These are phyloP conservation scores for Folsomia manolachei DNA, from an alignment of 2,888 invertebrate genomes.

Conservation along the genomic window DNA sequence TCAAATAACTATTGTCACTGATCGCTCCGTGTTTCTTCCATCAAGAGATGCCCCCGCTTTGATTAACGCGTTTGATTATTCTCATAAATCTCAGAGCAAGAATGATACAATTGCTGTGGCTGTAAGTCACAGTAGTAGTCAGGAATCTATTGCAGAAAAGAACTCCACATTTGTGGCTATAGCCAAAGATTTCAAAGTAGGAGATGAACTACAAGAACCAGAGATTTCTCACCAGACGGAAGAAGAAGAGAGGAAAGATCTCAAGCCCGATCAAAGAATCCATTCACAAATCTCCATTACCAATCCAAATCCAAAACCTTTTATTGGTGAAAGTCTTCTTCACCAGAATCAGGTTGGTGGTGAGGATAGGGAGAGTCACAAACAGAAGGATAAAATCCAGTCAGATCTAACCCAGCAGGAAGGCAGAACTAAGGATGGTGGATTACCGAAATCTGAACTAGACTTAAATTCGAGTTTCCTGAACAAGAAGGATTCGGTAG, in stretches of 20 bases:
- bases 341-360: not conserved
- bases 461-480: not conserved
- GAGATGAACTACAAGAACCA: not conserved
- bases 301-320: not conserved
- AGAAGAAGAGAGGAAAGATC: not conserved
- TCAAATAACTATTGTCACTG: constrained; percentile 43
- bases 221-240: no score
- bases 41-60: constrained; percentile 41
- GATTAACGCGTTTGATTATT: constrained; percentile 24
- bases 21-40: constrained; percentile 43
- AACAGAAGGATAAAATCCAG: not conserved
- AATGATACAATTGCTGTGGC: no score
- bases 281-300: constrained; percentile 5
- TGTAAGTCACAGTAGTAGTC: no score
- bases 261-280: not conserved
- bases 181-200: not conserved
- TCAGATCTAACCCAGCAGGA: not conserved
- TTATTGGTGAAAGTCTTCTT: not conserved
- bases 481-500: not conserved
- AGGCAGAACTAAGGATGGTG: not conserved
- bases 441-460: not conserved
- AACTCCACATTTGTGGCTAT: not conserved
- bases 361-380: not conserved
- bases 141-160: no score
- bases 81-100: constrained; percentile 13